Evolutionary conservation across 1,140 invertebrate genomes (phyloP).

Genomic region (Medauroidea extradentata): DNA sequence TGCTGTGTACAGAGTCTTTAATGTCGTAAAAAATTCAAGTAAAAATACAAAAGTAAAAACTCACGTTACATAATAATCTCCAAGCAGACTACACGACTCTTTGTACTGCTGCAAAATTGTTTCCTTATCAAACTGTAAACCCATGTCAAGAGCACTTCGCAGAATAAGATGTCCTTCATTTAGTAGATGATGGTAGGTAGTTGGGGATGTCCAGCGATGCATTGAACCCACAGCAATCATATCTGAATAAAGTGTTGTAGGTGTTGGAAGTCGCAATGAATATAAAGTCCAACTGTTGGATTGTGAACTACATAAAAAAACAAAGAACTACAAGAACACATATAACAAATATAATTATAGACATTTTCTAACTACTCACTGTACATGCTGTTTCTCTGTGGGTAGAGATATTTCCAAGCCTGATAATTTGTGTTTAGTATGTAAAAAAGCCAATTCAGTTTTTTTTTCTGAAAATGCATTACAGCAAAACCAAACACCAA

Average conservation of each 20-base stretch:
- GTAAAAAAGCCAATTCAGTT: too few relatives aligned
- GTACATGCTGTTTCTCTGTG: too few relatives aligned
- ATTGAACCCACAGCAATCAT: slow-evolving; percentile 59
- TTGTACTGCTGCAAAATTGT: slow-evolving; percentile 47
- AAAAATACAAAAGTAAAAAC: slow-evolving; percentile 35
- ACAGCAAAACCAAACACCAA: too few relatives aligned
- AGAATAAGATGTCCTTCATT: slow-evolving; percentile 62
- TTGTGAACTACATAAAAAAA: slow-evolving; percentile 7
- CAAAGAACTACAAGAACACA: slow-evolving; percentile 6
- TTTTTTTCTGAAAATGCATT: too few relatives aligned
- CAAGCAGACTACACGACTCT: slow-evolving; percentile 57
- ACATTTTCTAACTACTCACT: too few relatives aligned
- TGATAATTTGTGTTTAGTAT: too few relatives aligned
- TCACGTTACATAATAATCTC: slow-evolving; percentile 59
- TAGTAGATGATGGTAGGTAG: slow-evolving; percentile 60
- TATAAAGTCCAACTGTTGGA: slow-evolving; percentile 58
- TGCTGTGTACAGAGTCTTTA: too few relatives aligned
- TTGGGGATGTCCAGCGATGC: slow-evolving; percentile 54
- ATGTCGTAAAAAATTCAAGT: too few relatives aligned
- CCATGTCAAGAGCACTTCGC: slow-evolving; percentile 28
- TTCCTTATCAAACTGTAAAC: slow-evolving; percentile 12
- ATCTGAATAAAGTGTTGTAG: slow-evolving; percentile 58
- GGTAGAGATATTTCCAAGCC: too few relatives aligned
- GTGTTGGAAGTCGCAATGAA: slow-evolving; percentile 54
- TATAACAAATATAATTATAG: slow-evolving; percentile 16